phyloP scores from a whole-genome alignment of 2,797 vertebrate genomes.

The Chelon labrosus region DNA sequence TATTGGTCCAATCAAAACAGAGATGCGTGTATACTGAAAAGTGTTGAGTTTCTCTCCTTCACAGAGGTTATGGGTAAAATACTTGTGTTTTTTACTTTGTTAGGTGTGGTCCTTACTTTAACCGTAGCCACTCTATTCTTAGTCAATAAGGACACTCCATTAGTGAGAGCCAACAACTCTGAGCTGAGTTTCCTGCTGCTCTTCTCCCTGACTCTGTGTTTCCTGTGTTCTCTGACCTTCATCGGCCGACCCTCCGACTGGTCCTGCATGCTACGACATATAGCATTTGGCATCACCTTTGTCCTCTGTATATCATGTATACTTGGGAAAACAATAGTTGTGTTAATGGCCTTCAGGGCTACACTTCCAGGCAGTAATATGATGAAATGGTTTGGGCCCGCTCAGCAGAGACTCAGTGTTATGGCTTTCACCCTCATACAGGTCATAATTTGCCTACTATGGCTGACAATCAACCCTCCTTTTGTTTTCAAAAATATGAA shows the following conservation, averaged over 20 bases:
- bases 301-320: conserved; percentile 83
- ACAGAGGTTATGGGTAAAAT: conserved; percentile 76
- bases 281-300: conserved; percentile 82
- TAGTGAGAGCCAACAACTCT: conserved; percentile 83
- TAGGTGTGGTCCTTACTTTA: conserved; percentile 74
- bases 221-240: conserved; percentile 82
- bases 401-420: conserved; percentile 80
- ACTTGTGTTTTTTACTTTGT: conserved; percentile 76
- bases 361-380: conserved; percentile 74
- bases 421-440: conserved; percentile 76
- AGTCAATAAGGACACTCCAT: conserved; percentile 74
- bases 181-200: conserved; percentile 84
- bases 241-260: conserved; percentile 77
- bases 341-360: conserved; percentile 81
- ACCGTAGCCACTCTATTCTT: conserved; percentile 68
- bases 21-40: conserved; percentile 80
- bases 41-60: conserved; percentile 78
- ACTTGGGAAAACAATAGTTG: conserved; percentile 84
- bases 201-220: conserved; percentile 80
- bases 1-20: conserved; percentile 82
- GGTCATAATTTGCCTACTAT: conserved; percentile 78
- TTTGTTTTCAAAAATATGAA: conserved; percentile 73
- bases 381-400: conserved; percentile 84
- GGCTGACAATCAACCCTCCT: conserved; percentile 77
- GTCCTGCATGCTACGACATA: conserved; percentile 84